Base-by-base conservation (phyloP, 1,140 invertebrate species). In the Battus philenor region DNA sequence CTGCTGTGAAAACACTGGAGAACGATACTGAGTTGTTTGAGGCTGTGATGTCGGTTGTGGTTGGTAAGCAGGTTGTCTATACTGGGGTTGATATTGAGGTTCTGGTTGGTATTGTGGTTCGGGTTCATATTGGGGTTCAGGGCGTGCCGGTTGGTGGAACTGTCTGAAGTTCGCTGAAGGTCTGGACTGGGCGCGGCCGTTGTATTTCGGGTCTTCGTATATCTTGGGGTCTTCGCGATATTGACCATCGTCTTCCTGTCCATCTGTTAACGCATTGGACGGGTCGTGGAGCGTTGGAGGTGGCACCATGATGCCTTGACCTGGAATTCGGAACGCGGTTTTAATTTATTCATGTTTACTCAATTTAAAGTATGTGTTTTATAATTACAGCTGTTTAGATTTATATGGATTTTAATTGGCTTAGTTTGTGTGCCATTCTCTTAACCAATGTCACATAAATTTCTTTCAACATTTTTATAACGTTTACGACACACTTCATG, bases 201-300 rank as follows among this genome's bases (percentile, higher is more conserved):
- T 92, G 73, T 88, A 93, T 49, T 90, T 89, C 4, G 91, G 90
- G 61, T 93, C 90, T 50, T 92, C 92, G 73, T 93, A 91, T 24
- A 93, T 87, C n/a, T 88, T 89, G 0, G 93, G 93, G 69, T 95
- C 93, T 64, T 95, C 93, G 17, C 92, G 87, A 69, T 94, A 94
- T 55, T 95, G 93, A 0, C 93, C 93, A 59, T 94, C 93, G 62
- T 95, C 93, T 54, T 93, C 87, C 59, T 91, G 89, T 33, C 90
- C 90, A 7, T 90, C 90, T 1, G 87, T 89, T 32, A 91, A 73
- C 0, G 87, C 86, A 38, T 79, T 82, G 15, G 64, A 54, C 3
- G 69, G 70, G 9, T 88, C 87, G 53, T 87, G 80, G 2, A 87
- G 57, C 2, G 92, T 93, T 1, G 93, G 92, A 3, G 93, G 93